Conservation (phyloP, 2,888 invertebrate genomes). For the Meandrusa payeni region DNA sequence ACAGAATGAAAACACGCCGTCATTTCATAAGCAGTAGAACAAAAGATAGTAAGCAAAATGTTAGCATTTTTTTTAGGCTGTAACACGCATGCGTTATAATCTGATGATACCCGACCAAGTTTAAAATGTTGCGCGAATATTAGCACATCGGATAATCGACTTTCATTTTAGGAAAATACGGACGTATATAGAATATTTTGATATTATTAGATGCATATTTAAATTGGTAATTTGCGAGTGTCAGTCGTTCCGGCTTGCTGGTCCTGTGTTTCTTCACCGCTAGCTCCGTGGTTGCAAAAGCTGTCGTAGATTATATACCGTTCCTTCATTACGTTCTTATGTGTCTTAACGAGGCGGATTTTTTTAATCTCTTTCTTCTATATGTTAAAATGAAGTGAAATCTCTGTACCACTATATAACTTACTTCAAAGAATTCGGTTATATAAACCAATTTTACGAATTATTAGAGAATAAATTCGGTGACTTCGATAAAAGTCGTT, state of each 20-base stretch:
- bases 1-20: constrained; percentile 27
- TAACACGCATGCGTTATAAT: constrained; percentile 29
- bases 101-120: constrained; percentile 16
- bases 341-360: constrained; percentile 47
- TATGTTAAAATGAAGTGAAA: too few relatives aligned
- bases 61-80: constrained; percentile 31
- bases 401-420: too few relatives aligned
- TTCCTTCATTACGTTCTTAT: constrained; percentile 59
- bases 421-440: too few relatives aligned
- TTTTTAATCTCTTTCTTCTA: too few relatives aligned
- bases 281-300: constrained; percentile 62
- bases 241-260: constrained; percentile 65
- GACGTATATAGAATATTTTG: constrained; percentile 24
- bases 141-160: neutral
- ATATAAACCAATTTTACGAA: too few relatives aligned
- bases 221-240: constrained; percentile 49
- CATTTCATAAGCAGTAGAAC: constrained; percentile 25
- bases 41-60: constrained; percentile 15
- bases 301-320: constrained; percentile 60
- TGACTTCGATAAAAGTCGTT: constrained; percentile 33
- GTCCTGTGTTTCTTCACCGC: constrained; percentile 56
- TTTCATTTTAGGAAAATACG: constrained; percentile 17
- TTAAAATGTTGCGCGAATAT: neutral
- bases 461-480: too few relatives aligned
- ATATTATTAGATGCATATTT: constrained; percentile 30